These are phyloP conservation scores for Loris lydekkerianus DNA, from an alignment of 2,797 vertebrate species.

Conservation along the genomic window DNA sequence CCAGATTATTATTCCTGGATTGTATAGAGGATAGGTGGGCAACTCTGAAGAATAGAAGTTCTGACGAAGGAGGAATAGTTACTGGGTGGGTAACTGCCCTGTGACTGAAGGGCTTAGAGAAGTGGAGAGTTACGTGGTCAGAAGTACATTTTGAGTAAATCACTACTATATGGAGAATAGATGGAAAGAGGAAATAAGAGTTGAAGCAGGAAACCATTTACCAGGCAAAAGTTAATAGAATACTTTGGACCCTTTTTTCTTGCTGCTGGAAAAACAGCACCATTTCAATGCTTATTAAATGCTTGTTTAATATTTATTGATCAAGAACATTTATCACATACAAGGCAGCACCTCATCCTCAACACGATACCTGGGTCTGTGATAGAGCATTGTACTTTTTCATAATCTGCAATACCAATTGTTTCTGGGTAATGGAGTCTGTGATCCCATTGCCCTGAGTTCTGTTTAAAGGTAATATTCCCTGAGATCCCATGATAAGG, in stretches of 20 bases:
- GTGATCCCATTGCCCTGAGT: not conserved
- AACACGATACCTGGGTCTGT: not conserved
- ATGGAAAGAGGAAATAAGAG: not conserved
- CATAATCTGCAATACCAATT: slow-evolving; percentile 1
- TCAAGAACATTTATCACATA: slow-evolving; percentile 17
- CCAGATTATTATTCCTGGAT: not conserved
- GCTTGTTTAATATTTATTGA: not conserved
- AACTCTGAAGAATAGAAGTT: not conserved
- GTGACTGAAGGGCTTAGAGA: not conserved
- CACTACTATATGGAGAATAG: not conserved
- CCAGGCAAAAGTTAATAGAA: slow-evolving; percentile 48
- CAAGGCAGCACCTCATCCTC: not conserved
- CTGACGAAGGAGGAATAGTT: not conserved
- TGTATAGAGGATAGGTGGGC: not conserved
- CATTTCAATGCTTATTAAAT: slow-evolving; percentile 20
- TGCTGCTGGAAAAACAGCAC: slow-evolving; percentile 23
- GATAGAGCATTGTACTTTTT: slow-evolving; percentile 7
- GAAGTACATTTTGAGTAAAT: slow-evolving; percentile 41
- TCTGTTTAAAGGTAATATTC: slow-evolving; percentile 29
- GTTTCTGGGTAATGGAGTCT: not conserved
- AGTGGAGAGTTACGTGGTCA: slow-evolving; percentile 12
- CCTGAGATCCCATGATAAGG: slow-evolving; percentile 8
- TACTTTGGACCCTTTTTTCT: slow-evolving; percentile 47
- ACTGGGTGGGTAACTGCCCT: not conserved
- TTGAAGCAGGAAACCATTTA: slow-evolving; percentile 45